Base-by-base conservation (phyloP, 2,797 vertebrate species). In the Anguilla obscura region DNA sequence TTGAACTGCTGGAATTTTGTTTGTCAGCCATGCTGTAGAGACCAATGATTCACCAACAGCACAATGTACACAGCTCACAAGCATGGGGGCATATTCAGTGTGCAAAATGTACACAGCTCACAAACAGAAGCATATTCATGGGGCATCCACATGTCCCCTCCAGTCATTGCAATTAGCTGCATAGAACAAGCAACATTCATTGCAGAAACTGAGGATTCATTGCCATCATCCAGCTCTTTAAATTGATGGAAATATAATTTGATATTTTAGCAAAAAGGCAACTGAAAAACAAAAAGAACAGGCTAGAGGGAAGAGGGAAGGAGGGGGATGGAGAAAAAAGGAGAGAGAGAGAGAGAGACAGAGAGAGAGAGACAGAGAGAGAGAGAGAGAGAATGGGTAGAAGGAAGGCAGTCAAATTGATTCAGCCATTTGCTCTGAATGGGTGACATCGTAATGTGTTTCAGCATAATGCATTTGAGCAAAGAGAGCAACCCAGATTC, bases 171-270 rank as follows among this genome's bases (percentile, higher is more conserved):
- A 71, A 10, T 40, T 79, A 40, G 14, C 74, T 16, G 33, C 33
- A 79, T 36, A 18, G 10, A 33, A 18, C 36, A 1, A 9, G 10
- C 71, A 33, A 14, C 10, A 36, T 14, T 12, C 71, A 76, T 24
- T 79, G 33, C 74, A 79, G 74, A 79, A 79, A 40, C 33, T 16
- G 30, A 14, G 10, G 10, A 79, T 36, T 21, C 33, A 40, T 36
- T 36, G 21, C 14, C 18, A 40, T 79, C 30, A 40, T 40, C 33
- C 76, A 45, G 16, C 33, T 50, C 45, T 48, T 33, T 82, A 82
- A 50, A 48, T 5, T 82, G 45, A 82, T 82, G 79, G 79, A 82
- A 50, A 82, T 82, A 50, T 48, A 45, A 82, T 50, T 48, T 82
- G 18, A 82, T 50, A 24, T 50, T 24, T 48, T 48, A 21, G n/a